These are phyloP conservation scores for Protosalanx chinensis DNA, from an alignment of 2,797 vertebrate genomes.

Conservation along the genomic window DNA sequence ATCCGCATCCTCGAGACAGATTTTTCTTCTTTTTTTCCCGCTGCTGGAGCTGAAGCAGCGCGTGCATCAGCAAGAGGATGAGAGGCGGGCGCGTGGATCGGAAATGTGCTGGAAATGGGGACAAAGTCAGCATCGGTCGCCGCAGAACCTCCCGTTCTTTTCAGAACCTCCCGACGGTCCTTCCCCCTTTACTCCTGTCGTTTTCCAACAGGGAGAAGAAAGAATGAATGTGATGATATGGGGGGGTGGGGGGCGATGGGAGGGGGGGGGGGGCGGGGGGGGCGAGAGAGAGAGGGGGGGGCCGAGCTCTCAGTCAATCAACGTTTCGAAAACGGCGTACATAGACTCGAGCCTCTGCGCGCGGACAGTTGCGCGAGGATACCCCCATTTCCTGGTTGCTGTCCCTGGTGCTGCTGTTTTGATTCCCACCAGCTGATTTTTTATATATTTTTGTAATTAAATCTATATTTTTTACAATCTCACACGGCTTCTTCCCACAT, in stretches of 20 bases:
- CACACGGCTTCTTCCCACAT: no score
- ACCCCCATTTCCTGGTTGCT: slow-evolving; percentile 57
- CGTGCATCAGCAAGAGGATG: slow-evolving; percentile 41
- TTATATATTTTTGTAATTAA: no score
- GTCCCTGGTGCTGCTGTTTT: slow-evolving; percentile 68
- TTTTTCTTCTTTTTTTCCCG: slow-evolving; percentile 36
- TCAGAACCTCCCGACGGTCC: slow-evolving; percentile 56
- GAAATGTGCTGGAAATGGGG: slow-evolving; percentile 33
- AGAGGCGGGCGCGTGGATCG: slow-evolving; percentile 17
- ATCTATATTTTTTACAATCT: no score
- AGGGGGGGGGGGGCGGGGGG: slow-evolving; percentile 49
- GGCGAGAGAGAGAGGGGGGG: slow-evolving; percentile 33
- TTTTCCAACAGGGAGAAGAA: slow-evolving; percentile 56
- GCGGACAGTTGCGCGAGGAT: slow-evolving; percentile 4
- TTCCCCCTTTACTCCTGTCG: slow-evolving; percentile 38
- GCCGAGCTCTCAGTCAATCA: slow-evolving; percentile 56
- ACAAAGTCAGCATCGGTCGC: slow-evolving; percentile 57
- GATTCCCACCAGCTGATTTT: no score
- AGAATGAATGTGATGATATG: slow-evolving; percentile 57
- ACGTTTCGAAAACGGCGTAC: slow-evolving; percentile 26
- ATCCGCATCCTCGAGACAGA: slow-evolving; percentile 67
- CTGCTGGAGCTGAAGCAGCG: slow-evolving; percentile 55
- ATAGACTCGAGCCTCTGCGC: slow-evolving; percentile 23
- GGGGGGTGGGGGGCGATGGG: slow-evolving; percentile 54
- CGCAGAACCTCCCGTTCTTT: slow-evolving; percentile 45